Evolutionary conservation across 1,140 invertebrate species (phyloP).

Genomic region (Contarinia nasturtii): DNA sequence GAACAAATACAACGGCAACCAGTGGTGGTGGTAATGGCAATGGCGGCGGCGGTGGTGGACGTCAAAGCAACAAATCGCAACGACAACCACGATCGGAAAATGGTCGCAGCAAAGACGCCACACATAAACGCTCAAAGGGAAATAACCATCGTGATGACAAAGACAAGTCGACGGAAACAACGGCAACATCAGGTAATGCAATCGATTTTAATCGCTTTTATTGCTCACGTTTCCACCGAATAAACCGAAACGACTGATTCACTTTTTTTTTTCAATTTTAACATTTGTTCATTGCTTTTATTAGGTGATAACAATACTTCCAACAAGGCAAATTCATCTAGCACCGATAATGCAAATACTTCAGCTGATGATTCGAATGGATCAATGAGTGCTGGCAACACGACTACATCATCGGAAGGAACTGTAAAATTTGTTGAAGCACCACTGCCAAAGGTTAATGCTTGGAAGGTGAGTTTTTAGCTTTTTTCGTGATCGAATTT

Average conservation of each 20-base stretch:
- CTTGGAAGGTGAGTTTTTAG: conserved; percentile 31
- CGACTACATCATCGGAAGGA: conserved; percentile 6
- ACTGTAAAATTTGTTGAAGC: conserved; percentile 29
- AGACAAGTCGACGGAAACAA: conserved; percentile 4
- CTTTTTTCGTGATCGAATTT: too few species aligned
- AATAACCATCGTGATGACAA: conserved; percentile 4
- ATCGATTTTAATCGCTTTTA: too few species aligned
- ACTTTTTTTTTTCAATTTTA: too few species aligned
- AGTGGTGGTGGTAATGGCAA: conserved; percentile 2
- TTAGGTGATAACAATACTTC: too few species aligned
- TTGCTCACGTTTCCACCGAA: not conserved
- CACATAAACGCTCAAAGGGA: not conserved
- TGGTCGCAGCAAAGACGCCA: conserved; percentile 1
- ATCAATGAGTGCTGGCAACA: conserved; percentile 10
- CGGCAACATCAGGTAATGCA: conserved; percentile 5
- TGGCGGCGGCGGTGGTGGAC: not conserved
- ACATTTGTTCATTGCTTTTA: too few species aligned
- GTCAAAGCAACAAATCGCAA: not conserved
- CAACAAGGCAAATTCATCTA: too few species aligned
- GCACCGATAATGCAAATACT: too few species aligned
- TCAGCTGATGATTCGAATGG: too few species aligned
- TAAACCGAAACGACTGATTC: not conserved
- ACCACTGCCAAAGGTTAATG: conserved; percentile 31
- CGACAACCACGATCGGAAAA: too few species aligned
- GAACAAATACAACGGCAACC: conserved; percentile 5